Evolutionary conservation across 2,113 vertebrate genomes (phyloP), one percentile per base, ranked within the genome.

Genomic region (Semicossyphus pulcher): DNA sequence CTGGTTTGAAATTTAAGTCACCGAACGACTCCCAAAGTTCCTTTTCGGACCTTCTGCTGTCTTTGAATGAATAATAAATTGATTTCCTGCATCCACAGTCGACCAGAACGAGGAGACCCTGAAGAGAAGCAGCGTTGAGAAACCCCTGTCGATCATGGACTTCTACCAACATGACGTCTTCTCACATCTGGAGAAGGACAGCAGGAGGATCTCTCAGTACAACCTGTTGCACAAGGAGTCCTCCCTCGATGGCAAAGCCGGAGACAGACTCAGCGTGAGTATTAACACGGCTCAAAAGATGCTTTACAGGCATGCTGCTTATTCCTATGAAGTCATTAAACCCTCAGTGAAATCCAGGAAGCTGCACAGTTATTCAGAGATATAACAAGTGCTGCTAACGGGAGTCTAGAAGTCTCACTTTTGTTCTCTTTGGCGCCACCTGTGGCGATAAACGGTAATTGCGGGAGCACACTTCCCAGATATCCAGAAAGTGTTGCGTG

Each of bases 81-180:
- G 7, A 31, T 23, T 21, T 20, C 7, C 6, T 66, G 8, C 0
- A 0, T 61, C 71, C 20, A 57, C 80, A 91, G 89, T 52, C 0
- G 84, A 83, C 15, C 78, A n/a, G 45, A 69, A 61, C 1, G 88
- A 88, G 61, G 87, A 90, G 73, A 91, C 89, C 10, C 61, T 89
- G 76, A 91, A 69, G 73, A 87, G 89, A 20, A 58, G 67, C 48
- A 76, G 83, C 1, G 47, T 76, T 58, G 86, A 83, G 54, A 80
- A 47, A 10, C 18, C 81, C 32, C n/a, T 88, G 71, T 91, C 89
- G 0, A 90, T 90, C 60, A 87, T 92, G 89, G 87, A 91, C 76
- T 90, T 34, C 53, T 91, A 88, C 71, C 86, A 87, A 2, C 83
- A 86, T 0, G 86, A 90, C 4, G 29, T 88, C 44, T 86, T 85